A percentile compares a stretch with the other conserved stretches of the same genome.
These are phyloP conservation scores for Amblyornis subalaris DNA, from an alignment of 2,113 vertebrate genomes.

Conservation along the genomic window DNA sequence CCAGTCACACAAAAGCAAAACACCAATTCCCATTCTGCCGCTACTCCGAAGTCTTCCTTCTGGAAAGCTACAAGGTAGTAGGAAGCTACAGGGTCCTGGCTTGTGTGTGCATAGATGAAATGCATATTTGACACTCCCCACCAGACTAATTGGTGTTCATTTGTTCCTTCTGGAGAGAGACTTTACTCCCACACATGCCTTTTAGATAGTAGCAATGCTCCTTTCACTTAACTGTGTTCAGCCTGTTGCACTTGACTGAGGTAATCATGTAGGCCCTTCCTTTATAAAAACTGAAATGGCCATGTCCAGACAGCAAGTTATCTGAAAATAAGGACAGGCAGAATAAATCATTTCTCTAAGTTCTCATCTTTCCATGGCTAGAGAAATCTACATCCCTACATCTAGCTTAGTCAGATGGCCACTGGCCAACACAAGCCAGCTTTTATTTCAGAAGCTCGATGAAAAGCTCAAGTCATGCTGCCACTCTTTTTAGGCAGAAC, in stretches of 20 bases:
- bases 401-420: neutral
- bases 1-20: neutral
- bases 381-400: neutral
- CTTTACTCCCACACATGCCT: neutral
- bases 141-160: neutral
- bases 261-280: neutral
- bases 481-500: neutral
- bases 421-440: neutral
- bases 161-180: neutral
- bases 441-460: neutral
- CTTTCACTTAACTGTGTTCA: neutral
- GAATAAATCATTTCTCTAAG: neutral
- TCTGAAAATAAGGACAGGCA: neutral
- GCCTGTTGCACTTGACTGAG: conserved; percentile 9
- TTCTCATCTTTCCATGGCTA: neutral
- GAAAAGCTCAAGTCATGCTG: neutral
- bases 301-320: neutral
- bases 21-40: neutral
- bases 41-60: neutral
- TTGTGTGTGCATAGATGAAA: conserved; percentile 30
- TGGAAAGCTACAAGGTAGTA: neutral
- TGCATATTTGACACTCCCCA: neutral
- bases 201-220: neutral
- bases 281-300: neutral
- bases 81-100: neutral